Conservation (phyloP, 1,140 invertebrate species). For the Liolophura sinensis region DNA sequence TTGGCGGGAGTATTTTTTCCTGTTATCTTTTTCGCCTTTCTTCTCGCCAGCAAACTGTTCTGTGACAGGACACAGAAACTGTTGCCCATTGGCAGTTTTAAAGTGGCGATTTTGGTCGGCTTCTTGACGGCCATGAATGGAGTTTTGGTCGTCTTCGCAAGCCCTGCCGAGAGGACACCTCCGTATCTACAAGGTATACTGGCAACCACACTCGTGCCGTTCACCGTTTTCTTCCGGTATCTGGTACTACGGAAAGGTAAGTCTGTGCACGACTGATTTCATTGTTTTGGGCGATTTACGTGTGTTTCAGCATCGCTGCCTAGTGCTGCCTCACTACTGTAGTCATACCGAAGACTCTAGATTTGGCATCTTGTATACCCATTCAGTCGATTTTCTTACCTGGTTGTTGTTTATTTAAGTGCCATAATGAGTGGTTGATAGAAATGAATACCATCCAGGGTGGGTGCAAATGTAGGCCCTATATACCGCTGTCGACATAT, state of each 20-base stretch:
- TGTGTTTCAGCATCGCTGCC: no score
- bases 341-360: no score
- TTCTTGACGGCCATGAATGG: constrained; percentile 28
- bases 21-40: constrained; percentile 17
- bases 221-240: constrained; percentile 27
- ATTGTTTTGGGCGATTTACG: no score
- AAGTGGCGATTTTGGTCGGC: constrained; percentile 22
- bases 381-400: no score
- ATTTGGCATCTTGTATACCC: no score
- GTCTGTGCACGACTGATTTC: no score
- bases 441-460: no score
- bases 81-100: constrained; percentile 16
- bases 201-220: constrained; percentile 25
- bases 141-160: constrained; percentile 28
- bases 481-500: no score
- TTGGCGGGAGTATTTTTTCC: constrained; percentile 17
- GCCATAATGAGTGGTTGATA: no score
- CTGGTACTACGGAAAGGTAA: constrained; percentile 32
- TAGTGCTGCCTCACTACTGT: no score
- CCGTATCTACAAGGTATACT: constrained; percentile 34
- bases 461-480: no score
- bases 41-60: constrained; percentile 22
- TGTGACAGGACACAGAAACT: constrained; percentile 6
- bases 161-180: constrained; percentile 24
- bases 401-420: no score